Evolutionary conservation across 1,140 invertebrate genomes (phyloP).

Genomic region (Eupristina koningsbergeri): DNA sequence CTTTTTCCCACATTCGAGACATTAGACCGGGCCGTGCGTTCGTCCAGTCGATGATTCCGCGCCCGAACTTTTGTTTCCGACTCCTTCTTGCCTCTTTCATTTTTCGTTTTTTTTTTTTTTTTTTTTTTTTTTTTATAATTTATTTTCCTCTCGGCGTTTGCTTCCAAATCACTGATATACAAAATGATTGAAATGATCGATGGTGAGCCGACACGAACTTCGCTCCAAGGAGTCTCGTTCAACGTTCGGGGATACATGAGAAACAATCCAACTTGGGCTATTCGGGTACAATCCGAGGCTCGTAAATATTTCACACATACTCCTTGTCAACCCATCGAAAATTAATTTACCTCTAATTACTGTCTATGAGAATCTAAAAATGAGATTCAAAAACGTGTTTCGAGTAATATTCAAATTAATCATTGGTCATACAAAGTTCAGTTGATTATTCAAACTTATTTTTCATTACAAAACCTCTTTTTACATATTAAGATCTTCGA

Average conservation of each 20-base stretch:
- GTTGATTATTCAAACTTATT: no score
- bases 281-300: not conserved
- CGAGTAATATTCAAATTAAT: no score
- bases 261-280: not conserved
- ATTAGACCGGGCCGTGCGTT: not conserved
- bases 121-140: no score
- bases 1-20: conserved; percentile 33
- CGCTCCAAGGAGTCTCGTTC: not conserved
- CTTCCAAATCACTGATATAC: not conserved
- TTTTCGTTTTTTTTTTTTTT: no score
- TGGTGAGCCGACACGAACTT: not conserved
- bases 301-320: not conserved
- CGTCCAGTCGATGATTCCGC: not conserved
- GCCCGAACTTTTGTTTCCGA: not conserved
- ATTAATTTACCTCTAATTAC: not conserved
- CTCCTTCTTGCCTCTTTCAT: not conserved
- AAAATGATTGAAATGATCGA: conserved; percentile 41
- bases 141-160: not conserved
- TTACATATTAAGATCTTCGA: not conserved
- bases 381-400: not conserved
- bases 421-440: no score
- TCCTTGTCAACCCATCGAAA: not conserved
- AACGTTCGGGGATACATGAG: not conserved
- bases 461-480: not conserved
- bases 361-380: not conserved